Conservation (phyloP, 2,797 vertebrate genomes). For the Graptemys geographica region DNA sequence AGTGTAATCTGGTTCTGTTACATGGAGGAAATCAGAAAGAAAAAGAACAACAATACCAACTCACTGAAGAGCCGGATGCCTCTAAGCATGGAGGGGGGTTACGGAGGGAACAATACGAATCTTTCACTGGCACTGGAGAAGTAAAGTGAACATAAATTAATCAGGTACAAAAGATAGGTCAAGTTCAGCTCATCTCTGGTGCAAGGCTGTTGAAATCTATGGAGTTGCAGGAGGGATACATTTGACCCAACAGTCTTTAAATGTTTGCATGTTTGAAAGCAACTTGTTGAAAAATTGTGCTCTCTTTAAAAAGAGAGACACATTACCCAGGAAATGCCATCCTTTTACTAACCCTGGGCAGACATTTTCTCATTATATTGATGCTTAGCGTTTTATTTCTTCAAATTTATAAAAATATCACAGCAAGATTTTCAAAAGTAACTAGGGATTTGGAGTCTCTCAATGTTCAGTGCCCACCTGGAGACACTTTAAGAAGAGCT, state of each 20-base stretch:
- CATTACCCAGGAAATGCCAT: constrained; percentile 53
- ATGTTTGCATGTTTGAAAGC: constrained; percentile 42
- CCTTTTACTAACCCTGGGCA: constrained; percentile 38
- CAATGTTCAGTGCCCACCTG: not conserved
- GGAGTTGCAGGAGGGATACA: constrained; percentile 46
- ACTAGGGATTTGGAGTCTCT: not conserved
- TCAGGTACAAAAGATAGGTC: constrained; percentile 54
- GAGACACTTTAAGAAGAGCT: not conserved
- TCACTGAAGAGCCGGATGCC: constrained; percentile 60
- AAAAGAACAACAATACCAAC: constrained; percentile 63
- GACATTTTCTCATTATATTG: constrained; percentile 31
- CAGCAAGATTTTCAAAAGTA: constrained; percentile 21
- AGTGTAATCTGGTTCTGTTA: constrained; percentile 66
- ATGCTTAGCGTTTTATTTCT: constrained; percentile 50
- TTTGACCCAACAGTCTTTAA: constrained; percentile 50
- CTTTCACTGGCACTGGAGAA: constrained; percentile 36
- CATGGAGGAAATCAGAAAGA: constrained; percentile 68
- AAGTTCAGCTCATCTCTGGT: constrained; percentile 16
- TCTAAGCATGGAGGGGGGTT: not conserved
- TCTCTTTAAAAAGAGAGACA: constrained; percentile 24
- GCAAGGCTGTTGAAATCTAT: constrained; percentile 36
- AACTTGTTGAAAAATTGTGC: not conserved
- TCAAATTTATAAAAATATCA: constrained; percentile 55
- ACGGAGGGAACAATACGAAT: constrained; percentile 65
- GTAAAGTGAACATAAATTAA: constrained; percentile 70